Evolutionary conservation across 2,888 invertebrate species (phyloP).

Genomic region (Protophormia terraenovae): DNA sequence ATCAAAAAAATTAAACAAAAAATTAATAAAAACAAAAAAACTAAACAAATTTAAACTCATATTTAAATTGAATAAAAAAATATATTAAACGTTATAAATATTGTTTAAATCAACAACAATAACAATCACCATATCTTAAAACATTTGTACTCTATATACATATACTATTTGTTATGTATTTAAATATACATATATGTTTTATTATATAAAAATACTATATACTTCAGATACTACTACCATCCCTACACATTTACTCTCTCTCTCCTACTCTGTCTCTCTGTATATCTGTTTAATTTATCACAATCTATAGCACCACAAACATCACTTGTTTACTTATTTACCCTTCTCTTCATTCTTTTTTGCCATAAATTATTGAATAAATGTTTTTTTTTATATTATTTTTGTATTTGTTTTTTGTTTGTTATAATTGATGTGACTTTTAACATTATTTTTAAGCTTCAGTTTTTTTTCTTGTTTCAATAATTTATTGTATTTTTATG

Average conservation of each 20-base stretch:
- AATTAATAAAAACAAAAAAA: background rate
- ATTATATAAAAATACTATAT: conserved; percentile 26
- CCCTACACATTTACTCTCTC: conserved; percentile 20
- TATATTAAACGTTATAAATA: conserved; percentile 13
- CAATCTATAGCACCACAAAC: conserved; percentile 41
- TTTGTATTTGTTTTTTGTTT: conserved; percentile 36
- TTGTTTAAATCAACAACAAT: conserved; percentile 3
- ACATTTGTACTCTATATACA: conserved; percentile 39
- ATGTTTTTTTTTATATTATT: conserved; percentile 10
- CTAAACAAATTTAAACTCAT: conserved; percentile 3
- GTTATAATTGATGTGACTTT: conserved; percentile 36
- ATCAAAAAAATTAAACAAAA: conserved; percentile 15
- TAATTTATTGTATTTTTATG: conserved; percentile 12
- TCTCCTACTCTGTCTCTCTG: conserved; percentile 1
- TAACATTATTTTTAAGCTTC: background rate
- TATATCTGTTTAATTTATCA: conserved; percentile 36
- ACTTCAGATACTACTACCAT: conserved; percentile 31
- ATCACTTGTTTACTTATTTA: background rate
- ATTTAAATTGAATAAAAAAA: conserved; percentile 3
- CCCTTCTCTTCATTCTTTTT: background rate
- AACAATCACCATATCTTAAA: background rate
- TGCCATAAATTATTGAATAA: conserved; percentile 10
- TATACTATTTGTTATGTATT: conserved; percentile 40
- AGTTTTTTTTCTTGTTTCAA: background rate
- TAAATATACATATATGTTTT: conserved; percentile 32